Conservation (phyloP, 2,797 vertebrate genomes). For the Enteromius argenteus region DNA sequence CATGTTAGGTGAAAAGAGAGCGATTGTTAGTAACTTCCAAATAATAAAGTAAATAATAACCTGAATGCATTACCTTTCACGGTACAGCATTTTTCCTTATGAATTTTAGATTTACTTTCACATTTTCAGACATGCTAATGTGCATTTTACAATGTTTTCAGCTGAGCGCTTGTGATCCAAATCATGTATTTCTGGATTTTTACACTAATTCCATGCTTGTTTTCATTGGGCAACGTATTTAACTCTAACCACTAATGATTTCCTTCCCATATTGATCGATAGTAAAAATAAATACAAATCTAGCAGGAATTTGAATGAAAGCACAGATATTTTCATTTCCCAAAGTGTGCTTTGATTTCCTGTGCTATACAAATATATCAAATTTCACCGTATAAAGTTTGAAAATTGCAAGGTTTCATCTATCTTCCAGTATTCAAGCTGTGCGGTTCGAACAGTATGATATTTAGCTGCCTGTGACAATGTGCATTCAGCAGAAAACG, state of each 20-base stretch:
- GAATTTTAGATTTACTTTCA: background rate
- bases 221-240: background rate
- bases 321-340: background rate
- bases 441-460: background rate
- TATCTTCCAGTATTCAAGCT: background rate
- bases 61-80: constrained; percentile 36
- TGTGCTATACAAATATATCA: constrained; percentile 28
- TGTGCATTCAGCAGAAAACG: constrained; percentile 40
- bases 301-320: background rate
- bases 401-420: constrained; percentile 10
- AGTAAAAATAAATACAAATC: constrained; percentile 36
- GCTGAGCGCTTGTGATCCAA: background rate
- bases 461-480: constrained; percentile 45
- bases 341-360: constrained; percentile 29
- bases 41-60: constrained; percentile 20
- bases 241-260: background rate
- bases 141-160: background rate
- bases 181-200: background rate
- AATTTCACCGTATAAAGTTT: constrained; percentile 28
- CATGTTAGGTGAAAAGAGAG: constrained; percentile 23
- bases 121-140: background rate
- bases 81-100: background rate
- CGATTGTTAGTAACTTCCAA: constrained; percentile 20
- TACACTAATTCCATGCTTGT: background rate
- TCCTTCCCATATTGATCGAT: background rate